Percentiles rank a stretch among this genome's conserved stretches.
Evolutionary conservation across 2,797 vertebrate species (phyloP).

Genomic region (Phataginus tricuspis): DNA sequence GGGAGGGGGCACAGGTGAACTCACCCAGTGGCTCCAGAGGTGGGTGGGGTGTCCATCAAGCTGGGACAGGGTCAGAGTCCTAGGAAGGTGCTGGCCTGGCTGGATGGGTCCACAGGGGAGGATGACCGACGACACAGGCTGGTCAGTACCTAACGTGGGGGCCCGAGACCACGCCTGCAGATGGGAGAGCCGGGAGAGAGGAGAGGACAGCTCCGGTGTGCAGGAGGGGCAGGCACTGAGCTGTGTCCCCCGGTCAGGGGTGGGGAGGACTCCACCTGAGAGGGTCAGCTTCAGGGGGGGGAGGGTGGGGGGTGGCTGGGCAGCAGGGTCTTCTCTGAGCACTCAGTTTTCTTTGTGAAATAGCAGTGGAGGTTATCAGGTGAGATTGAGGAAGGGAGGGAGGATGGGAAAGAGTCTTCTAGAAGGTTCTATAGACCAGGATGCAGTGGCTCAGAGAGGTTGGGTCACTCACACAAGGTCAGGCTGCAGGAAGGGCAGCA

Average conservation of each 20-base stretch:
- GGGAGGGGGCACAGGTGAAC: fast-evolving
- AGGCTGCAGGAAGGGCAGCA: neutral
- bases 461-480: neutral
- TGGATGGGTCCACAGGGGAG: neutral
- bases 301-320: neutral
- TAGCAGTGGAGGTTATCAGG: fast-evolving
- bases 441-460: neutral
- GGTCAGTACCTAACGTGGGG: fast-evolving
- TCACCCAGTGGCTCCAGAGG: neutral
- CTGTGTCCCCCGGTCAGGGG: fast-evolving
- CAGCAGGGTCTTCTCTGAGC: fast-evolving
- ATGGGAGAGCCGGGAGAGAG: neutral
- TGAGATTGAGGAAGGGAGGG: neutral
- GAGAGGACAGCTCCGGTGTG: too few species aligned
- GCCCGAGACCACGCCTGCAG: neutral
- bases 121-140: neutral
- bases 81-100: neutral
- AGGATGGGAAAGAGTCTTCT: neutral
- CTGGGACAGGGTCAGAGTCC: neutral
- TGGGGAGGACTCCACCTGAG: neutral
- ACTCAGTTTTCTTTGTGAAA: fast-evolving
- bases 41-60: neutral
- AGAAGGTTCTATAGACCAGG: neutral
- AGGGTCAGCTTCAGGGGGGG: neutral
- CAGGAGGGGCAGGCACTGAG: neutral